A percentile compares a stretch with the other conserved stretches of the same genome.
Evolutionary conservation across 2,113 vertebrate genomes (phyloP).

Genomic region (Paradisaea rubra): DNA sequence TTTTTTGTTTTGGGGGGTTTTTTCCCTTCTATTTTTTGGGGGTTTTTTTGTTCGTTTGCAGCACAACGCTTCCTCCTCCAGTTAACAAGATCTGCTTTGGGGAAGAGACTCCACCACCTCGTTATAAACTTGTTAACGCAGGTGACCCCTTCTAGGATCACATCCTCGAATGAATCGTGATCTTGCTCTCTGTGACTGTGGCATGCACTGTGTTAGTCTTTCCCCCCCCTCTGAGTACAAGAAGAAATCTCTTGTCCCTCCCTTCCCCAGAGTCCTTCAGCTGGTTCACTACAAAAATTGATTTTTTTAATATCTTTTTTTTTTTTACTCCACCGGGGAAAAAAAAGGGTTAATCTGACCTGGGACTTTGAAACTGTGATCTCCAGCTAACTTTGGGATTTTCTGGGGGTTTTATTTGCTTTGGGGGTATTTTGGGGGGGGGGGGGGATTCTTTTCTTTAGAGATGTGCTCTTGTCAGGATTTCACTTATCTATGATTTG

Average conservation of each 20-base stretch:
- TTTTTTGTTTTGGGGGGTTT: neutral
- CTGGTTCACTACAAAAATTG: conserved; percentile 14
- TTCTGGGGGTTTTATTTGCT: neutral
- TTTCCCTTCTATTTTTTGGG: neutral
- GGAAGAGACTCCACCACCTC: conserved; percentile 58
- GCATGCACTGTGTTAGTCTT: conserved; percentile 64
- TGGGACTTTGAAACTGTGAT: conserved; percentile 57
- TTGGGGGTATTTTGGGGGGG: neutral
- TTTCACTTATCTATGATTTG: conserved; percentile 64
- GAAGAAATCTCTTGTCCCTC: conserved; percentile 48
- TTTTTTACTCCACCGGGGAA: neutral
- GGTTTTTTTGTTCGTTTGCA: neutral
- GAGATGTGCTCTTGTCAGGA: conserved; percentile 67
- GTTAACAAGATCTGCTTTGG: conserved; percentile 53
- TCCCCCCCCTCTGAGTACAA: conserved; percentile 22
- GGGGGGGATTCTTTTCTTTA: neutral
- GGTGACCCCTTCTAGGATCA: conserved; percentile 63
- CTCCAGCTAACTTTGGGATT: conserved; percentile 8
- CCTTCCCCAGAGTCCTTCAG: conserved; percentile 45
- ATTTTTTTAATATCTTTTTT: neutral
- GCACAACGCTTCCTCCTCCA: conserved; percentile 55
- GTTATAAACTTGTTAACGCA: conserved; percentile 47
- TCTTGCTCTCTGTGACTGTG: conserved; percentile 61
- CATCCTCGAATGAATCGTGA: conserved; percentile 59
- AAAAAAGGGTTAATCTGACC: conserved; percentile 34